phyloP scores from a whole-genome alignment of 1,140 invertebrate genomes.

The Bathynomus jamesi region DNA sequence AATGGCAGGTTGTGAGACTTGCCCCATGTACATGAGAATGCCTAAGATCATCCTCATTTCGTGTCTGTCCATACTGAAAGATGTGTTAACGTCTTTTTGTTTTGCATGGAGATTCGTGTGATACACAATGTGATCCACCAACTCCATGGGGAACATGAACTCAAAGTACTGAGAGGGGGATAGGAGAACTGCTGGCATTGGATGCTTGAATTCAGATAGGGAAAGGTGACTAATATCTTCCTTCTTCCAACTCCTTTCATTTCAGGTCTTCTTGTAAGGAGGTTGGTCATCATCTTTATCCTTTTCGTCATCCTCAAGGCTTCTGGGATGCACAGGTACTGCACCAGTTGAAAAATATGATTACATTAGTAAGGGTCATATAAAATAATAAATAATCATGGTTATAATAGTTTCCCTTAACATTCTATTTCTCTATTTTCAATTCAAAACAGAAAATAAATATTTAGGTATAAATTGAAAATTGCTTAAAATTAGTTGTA shows the following conservation, averaged over 20 bases:
- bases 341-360: too few relatives aligned
- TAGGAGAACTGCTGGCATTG: background rate
- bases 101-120: slow-evolving; percentile 4
- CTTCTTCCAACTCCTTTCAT: background rate
- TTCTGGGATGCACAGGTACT: too few relatives aligned
- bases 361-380: too few relatives aligned
- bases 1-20: background rate
- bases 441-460: too few relatives aligned
- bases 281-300: too few relatives aligned
- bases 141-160: background rate
- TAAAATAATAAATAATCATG: too few relatives aligned
- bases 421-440: too few relatives aligned
- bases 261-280: background rate
- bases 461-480: too few relatives aligned
- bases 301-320: too few relatives aligned
- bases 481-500: too few relatives aligned
- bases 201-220: background rate
- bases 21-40: slow-evolving; percentile 1
- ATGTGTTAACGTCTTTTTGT: background rate
- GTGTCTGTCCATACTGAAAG: background rate
- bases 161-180: slow-evolving; percentile 1
- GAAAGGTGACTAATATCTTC: background rate
- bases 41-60: background rate
- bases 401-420: too few relatives aligned
- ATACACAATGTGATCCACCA: background rate